Evolutionary conservation across 2,113 vertebrate species (phyloP), one percentile per base, ranked within the genome.

Genomic region (Blennius ocellaris): DNA sequence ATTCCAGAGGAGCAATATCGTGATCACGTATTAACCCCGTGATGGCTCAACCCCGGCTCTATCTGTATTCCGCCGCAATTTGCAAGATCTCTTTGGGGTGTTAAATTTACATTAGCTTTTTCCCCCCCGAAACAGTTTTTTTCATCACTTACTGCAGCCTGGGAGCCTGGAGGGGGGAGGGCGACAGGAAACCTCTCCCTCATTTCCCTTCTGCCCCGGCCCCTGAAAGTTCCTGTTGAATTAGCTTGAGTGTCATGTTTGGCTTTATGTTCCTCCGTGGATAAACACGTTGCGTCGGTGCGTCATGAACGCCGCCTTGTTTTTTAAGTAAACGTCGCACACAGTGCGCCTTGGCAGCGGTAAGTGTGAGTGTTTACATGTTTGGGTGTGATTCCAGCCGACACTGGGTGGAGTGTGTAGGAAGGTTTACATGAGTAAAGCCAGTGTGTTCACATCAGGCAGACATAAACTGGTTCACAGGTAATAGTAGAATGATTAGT

Each of bases 261-360:
- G 56, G 17, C 40, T 64, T 51, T 3, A 0, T 54, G 52, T 51
- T 16, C 12, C 3, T 44, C 14, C 5, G 17, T 38, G 6, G 14
- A 45, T 78, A 86, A 76, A 83, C 62, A 53, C 5, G 78, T 52
- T 6, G n/a, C 39, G 64, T 12, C 1, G 8, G 1, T 30, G 15
- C 2, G 12, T 11, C 12, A 11, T 40, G 47, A 53, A 64, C 44
- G 41, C 57, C 64, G 77, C 16, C 60, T 66, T 57, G 47, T 69
- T 76, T 45, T 78, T 39, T 41, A 57, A 75, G 36, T 62, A 85
- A 76, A 74, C 75, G 58, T 50, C 17, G 21, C 37, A 11, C n/a
- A 15, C 44, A 59, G 17, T 6, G 36, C 14, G 15, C 6, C 11
- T 1, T 52, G n/a, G n/a, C n/a, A n/a, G n/a, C n/a, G n/a, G 8